A percentile compares a stretch with the other conserved stretches of the same genome.
These are phyloP conservation scores for Poecilia gillii DNA, from an alignment of 2,797 vertebrate genomes.

Conservation along the genomic window DNA sequence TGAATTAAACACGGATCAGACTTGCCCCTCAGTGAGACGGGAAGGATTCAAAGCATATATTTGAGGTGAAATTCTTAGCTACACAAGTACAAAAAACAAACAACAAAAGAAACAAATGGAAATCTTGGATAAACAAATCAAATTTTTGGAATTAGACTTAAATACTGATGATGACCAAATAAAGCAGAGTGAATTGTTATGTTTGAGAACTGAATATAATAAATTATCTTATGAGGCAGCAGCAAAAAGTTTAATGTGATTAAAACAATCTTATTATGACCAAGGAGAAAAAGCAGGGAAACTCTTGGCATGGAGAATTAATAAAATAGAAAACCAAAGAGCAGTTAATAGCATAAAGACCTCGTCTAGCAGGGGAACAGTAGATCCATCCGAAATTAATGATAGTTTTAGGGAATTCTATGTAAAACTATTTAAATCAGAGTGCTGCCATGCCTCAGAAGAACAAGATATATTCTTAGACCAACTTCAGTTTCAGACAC, in stretches of 20 bases:
- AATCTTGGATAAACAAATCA: no score
- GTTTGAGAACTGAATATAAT: conserved; percentile 7
- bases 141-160: neutral
- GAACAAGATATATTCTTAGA: no score
- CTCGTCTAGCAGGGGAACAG: neutral
- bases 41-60: neutral
- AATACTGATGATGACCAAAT: neutral
- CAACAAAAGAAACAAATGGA: neutral
- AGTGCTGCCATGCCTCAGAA: no score
- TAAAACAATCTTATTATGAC: conserved; percentile 4
- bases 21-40: neutral
- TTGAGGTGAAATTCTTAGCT: no score
- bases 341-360: neutral
- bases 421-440: no score
- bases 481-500: neutral
- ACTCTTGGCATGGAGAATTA: conserved; percentile 11
- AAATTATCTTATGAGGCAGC: neutral
- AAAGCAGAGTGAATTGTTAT: neutral
- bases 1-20: conserved; percentile 3
- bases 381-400: no score
- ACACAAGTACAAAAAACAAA: no score
- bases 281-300: neutral
- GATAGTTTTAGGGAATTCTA: no score
- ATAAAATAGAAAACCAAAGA: neutral
- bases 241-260: conserved; percentile 4